These are phyloP conservation scores for Cephalopachus bancanus DNA, from an alignment of 2,797 vertebrate genomes.

Conservation along the genomic window DNA sequence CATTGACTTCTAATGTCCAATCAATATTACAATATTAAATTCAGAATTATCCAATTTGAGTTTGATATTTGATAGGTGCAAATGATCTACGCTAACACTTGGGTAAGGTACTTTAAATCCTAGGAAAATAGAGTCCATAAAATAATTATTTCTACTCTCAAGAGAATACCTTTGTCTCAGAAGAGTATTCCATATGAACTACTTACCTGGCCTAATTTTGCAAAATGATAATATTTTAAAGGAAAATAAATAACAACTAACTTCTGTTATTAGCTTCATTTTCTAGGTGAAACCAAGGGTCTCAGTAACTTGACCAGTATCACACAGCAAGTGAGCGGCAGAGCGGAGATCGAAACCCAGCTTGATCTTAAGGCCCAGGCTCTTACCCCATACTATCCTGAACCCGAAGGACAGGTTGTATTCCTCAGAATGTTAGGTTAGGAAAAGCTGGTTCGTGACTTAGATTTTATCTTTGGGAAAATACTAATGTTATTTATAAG, in stretches of 20 bases:
- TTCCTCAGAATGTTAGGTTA: neutral
- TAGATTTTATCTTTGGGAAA: constrained; percentile 31
- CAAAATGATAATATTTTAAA: constrained; percentile 53
- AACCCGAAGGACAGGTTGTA: neutral
- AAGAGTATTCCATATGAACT: neutral
- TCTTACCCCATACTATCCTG: neutral
- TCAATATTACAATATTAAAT: neutral
- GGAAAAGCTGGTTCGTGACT: neutral
- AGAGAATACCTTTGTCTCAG: constrained; percentile 13
- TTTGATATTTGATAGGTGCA: neutral
- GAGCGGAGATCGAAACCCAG: neutral
- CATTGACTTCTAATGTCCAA: constrained; percentile 24
- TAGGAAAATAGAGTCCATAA: constrained; percentile 34
- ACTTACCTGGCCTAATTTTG: constrained; percentile 11
- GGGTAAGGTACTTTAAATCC: constrained; percentile 34
- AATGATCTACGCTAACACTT: constrained; percentile 39
- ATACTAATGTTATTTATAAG: neutral
- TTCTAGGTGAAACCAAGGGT: neutral
- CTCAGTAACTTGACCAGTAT: neutral
- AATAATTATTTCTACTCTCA: constrained; percentile 13
- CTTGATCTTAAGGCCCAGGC: neutral
- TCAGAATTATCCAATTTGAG: neutral
- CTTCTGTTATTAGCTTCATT: neutral
- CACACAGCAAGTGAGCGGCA: neutral
- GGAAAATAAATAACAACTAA: constrained; percentile 32